Evolutionary conservation across 2,113 vertebrate genomes (phyloP), one percentile per base, ranked within the genome.

Genomic region (Xerus inauris): DNA sequence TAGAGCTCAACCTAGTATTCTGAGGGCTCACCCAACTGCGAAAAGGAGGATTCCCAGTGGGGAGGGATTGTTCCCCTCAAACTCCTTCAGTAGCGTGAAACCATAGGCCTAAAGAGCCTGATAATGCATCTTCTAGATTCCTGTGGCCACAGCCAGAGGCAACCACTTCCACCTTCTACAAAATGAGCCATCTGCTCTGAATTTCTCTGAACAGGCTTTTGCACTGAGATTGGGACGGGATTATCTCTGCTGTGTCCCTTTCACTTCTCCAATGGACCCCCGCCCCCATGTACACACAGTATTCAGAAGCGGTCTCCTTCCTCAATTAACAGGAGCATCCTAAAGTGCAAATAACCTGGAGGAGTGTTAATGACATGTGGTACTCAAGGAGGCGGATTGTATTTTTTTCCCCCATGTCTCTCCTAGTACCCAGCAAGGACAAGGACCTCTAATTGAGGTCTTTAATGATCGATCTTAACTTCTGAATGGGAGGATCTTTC

Each of bases 321-420:
- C 94, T 94, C 91, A 79, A 76, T 86, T 49, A 97, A 57, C 76
- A 89, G 84, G 69, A 73, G n/a, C 88, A 94, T n/a, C 81, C 65
- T 26, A 4, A 76, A 62, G 84, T 69, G 80, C 87, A 91, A 62
- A 62, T 32, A 32, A 59, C 51, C 22, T 30, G 38, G 73, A 85
- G 77, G 73, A 5, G 67, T 80, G 83, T 75, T 49, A 45, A 89
- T 49, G 45, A 57, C 89, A 40, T 40, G 51, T 73, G 94, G 85
- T 54, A 95, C 40, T 24, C 47, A 19, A 32, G 30, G 10, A 59
- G 87, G 91, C 30, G 76, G 62, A 59, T 1, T 79, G 30, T 19
- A 17, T 40, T 84, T 49, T 84, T 49, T 57, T 83, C 71, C n/a
- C 47, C 38, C 59, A 69, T 90, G 10, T n/a, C 57, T 84, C 71